Evolutionary conservation across 2,113 vertebrate species (phyloP), one percentile per base, ranked within the genome.

Genomic region (Fukomys damarensis): DNA sequence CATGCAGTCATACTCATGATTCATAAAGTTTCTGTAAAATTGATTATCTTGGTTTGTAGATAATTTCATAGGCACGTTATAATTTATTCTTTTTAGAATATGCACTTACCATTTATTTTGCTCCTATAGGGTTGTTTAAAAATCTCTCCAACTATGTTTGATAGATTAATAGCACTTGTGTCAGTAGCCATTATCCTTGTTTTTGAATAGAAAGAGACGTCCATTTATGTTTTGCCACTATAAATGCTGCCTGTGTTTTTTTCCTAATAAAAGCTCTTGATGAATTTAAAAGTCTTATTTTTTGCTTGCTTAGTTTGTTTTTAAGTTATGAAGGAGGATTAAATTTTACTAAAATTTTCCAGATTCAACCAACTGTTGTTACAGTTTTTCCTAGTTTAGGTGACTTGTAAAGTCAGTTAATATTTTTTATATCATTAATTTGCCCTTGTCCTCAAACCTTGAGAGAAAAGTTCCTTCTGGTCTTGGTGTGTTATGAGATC

Each of bases 271-370:
- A 59, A 77, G 32, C 7, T 95, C 8, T 86, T 91, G 59, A 76
- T 17, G 63, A 92, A 26, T 85, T 74, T 74, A 17, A 28, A 84
- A 54, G n/a, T 72, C 86, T 30, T 35, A 38, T 24, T 16, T 63
- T 87, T 76, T 81, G 16, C 41, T 91, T 89, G 26, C 16, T 65
- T 93, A 70, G 17, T 56, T 92, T 70, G 54, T 79, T 90, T 95
- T 92, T 88, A 9, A 82, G 35, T 93, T 83, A 91, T 35, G 41
- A 87, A 84, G 66, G 32, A 74, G 17, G 59, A 14, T 86, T 66
- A 91, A 59, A 35, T 96, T 88, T 91, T 70, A 88, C 43, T 20
- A 49, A 81, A 84, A 2, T 92, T 82, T 63, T 16, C 43, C 59
- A n/a, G 16, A 41, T 76, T 86, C 7, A 63, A 0, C 80, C 26